Conservation (phyloP, 2,888 invertebrate species). For the Xestia rhomboidea region DNA sequence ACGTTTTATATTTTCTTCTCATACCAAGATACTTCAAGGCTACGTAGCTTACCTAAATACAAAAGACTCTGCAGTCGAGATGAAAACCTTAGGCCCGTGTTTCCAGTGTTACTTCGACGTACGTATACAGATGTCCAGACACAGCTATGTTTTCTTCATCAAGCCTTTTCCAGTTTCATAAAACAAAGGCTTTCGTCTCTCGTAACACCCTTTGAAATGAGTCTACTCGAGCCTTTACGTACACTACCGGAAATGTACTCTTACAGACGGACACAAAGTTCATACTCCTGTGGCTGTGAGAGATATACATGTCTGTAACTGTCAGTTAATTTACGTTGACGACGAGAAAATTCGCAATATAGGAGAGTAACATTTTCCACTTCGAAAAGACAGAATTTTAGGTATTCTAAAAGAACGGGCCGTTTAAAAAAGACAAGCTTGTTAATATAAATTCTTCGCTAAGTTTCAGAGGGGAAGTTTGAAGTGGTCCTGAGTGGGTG, state of each 20-base stretch:
- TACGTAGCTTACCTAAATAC: slow-evolving; percentile 25
- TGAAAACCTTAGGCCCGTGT: slow-evolving; percentile 36
- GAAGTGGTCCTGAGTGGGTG: slow-evolving; percentile 24
- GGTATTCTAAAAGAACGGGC: slow-evolving; percentile 56
- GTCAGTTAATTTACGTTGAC: slow-evolving; percentile 72
- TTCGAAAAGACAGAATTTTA: slow-evolving; percentile 59
- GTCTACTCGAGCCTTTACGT: slow-evolving; percentile 46
- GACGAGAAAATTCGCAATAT: slow-evolving; percentile 74
- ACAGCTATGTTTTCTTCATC: slow-evolving; percentile 72
- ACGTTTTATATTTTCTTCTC: slow-evolving; percentile 22
- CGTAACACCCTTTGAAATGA: slow-evolving; percentile 64
- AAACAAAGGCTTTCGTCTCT: slow-evolving; percentile 67
- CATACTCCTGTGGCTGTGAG: slow-evolving; percentile 60
- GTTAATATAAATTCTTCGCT: slow-evolving; percentile 62
- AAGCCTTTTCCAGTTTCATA: slow-evolving; percentile 73
- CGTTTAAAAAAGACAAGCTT: slow-evolving; percentile 38
- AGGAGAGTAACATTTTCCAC: slow-evolving; percentile 68
- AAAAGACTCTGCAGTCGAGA: slow-evolving; percentile 44
- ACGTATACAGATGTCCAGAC: slow-evolving; percentile 38
- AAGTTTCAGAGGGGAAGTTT: slow-evolving; percentile 44
- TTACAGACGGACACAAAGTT: slow-evolving; percentile 56
- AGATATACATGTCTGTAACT: slow-evolving; percentile 31
- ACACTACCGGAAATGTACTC: slow-evolving; percentile 42
- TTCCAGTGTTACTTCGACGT: slow-evolving; percentile 9
- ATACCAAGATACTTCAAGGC: slow-evolving; percentile 13